Base-by-base conservation (phyloP, 2,113 vertebrate species). In the Anarhynchus alexandrinus region DNA sequence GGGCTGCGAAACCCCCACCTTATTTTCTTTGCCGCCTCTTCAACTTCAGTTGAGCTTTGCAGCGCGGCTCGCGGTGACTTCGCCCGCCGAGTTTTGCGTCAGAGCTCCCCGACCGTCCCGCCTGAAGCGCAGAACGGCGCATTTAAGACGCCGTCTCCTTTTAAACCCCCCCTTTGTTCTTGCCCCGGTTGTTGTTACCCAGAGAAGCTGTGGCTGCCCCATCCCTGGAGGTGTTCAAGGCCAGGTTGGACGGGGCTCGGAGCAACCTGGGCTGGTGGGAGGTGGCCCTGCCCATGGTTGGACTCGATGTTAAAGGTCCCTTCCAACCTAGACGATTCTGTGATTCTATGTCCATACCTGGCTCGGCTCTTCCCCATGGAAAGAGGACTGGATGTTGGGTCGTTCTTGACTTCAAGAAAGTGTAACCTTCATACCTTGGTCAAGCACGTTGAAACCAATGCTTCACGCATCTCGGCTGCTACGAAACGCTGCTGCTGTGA, bases 321-420 rank as follows among this genome's bases (percentile, higher is more conserved):
- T 26, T 62, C 36, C 59, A 5, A 62, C 59, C 36, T 25, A 62
- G 38, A 38, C 15, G n/a, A n/a, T n/a, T n/a, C n/a, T n/a, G n/a
- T n/a, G n/a, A n/a, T n/a, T n/a, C n/a, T 45, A 16, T 45, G 8
- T 36, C 64, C 21, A 0, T n/a, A 10, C 40, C 20, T 12, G 30
- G 23, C 10, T 55, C 3, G 4, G 42, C 19, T 45, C 0, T 27
- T 61, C 30, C n/a, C 6, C 1, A 1, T 21, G 67, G n/a, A 10
- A 27, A 15, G 29, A 10, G 30, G 43, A 11, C 21, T 11, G 47
- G 47, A 49, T 22, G 47, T 17, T 4, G 30, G 69, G 21, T 43
- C 11, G 0, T 43, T 42, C 51, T 10, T 32, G 23, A 21, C 40
- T 27, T 27, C 5, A 23, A 14, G 42, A 22, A 57, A 4, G 27